Conservation (phyloP, 2,113 vertebrate species). For the Cepphus grylle region DNA sequence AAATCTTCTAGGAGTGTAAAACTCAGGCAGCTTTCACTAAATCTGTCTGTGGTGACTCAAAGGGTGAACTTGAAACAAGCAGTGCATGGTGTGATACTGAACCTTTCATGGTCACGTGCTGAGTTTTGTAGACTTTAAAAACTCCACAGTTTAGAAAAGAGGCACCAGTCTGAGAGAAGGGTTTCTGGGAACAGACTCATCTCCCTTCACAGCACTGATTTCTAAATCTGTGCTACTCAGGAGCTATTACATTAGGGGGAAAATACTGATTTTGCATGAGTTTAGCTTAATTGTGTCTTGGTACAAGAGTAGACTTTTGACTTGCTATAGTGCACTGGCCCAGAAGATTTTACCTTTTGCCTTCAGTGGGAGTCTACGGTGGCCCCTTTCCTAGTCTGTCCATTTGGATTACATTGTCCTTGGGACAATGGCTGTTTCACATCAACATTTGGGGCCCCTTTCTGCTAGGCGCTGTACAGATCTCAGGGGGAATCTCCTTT, state of each 20-base stretch:
- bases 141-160: not conserved
- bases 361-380: not conserved
- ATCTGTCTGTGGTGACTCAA: not conserved
- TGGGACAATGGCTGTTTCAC: not conserved
- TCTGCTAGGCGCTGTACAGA: not conserved
- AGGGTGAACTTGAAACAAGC: not conserved
- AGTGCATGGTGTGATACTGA: not conserved
- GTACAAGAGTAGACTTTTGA: not conserved
- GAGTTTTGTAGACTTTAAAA: not conserved
- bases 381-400: rapidly evolving
- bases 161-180: not conserved
- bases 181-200: not conserved
- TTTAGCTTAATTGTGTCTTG: not conserved
- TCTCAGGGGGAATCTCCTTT: not conserved
- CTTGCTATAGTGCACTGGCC: not conserved
- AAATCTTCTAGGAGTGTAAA: constrained; percentile 9
- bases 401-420: not conserved
- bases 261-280: not conserved
- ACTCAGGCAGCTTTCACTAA: not conserved
- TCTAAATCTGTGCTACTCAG: not conserved
- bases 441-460: rapidly evolving
- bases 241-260: not conserved
- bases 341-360: not conserved
- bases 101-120: not conserved
- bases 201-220: not conserved